Evolutionary conservation across 2,113 vertebrate species (phyloP).

Genomic region (Hemicordylus capensis): DNA sequence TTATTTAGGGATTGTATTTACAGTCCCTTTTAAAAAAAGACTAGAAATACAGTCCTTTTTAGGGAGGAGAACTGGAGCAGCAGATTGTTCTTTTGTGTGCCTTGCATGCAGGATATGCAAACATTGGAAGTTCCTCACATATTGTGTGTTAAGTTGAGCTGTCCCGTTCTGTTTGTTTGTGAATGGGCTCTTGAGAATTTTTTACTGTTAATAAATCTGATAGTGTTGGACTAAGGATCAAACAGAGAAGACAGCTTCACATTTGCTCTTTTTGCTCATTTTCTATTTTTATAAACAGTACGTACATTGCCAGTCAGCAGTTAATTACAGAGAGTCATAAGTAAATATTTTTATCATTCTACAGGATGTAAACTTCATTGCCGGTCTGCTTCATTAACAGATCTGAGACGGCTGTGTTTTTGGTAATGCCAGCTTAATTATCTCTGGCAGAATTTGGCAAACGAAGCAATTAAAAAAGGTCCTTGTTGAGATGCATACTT

Average conservation of each 20-base stretch:
- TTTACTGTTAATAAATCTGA: conserved; percentile 12
- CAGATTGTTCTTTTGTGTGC: neutral
- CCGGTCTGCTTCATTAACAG: neutral
- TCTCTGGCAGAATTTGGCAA: conserved; percentile 9
- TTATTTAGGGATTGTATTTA: too few species aligned
- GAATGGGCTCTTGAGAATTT: conserved; percentile 4
- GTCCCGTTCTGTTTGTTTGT: conserved; percentile 1
- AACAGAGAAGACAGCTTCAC: neutral
- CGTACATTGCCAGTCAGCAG: neutral
- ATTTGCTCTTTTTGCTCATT: neutral
- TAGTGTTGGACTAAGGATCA: conserved; percentile 4
- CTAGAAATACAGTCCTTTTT: too few species aligned
- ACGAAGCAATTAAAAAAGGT: neutral
- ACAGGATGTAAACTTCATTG: neutral
- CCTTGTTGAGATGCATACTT: neutral
- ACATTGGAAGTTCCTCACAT: neutral
- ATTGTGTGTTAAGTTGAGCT: neutral
- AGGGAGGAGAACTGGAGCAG: neutral
- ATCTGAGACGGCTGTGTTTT: neutral
- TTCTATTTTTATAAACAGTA: neutral
- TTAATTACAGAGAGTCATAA: neutral
- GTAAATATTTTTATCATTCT: neutral
- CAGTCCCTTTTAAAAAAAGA: too few species aligned
- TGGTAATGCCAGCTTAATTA: neutral
- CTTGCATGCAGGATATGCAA: neutral